Conservation (phyloP, 2,113 vertebrate genomes). For the Gasterosteus aculeatus region DNA sequence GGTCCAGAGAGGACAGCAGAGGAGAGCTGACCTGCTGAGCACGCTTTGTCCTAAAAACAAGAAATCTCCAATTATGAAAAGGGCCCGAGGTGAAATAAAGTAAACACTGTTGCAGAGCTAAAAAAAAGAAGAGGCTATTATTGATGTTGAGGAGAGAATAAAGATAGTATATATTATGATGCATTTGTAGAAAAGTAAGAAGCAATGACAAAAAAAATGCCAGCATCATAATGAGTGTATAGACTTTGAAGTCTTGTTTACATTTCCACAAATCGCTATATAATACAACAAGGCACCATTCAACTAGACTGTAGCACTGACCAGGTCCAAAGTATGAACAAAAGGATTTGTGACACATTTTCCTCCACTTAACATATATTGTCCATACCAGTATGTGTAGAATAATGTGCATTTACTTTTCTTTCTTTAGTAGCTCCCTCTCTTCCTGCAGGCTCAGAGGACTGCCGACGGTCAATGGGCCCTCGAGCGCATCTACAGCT, state of each 20-base stretch:
- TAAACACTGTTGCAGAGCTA: neutral
- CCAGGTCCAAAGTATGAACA: neutral
- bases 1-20: conserved; percentile 54
- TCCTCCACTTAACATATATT: neutral
- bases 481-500: conserved; percentile 73
- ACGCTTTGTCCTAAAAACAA: conserved; percentile 85
- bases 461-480: conserved; percentile 58
- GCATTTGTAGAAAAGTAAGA: neutral
- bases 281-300: neutral
- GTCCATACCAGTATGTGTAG: neutral
- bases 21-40: conserved; percentile 82
- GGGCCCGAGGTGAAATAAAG: neutral
- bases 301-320: neutral
- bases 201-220: neutral
- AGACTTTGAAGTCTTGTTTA: neutral
- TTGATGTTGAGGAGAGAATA: neutral
- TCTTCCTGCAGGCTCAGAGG: conserved; percentile 89
- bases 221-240: neutral
- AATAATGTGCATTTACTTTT: conserved; percentile 82
- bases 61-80: neutral
- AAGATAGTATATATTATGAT: neutral
- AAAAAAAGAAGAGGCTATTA: neutral
- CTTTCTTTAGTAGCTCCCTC: conserved; percentile 92
- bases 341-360: neutral
- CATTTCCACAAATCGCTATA: neutral